phyloP scores from a whole-genome alignment of 1,140 invertebrate species.

The Halyomorpha halys region DNA sequence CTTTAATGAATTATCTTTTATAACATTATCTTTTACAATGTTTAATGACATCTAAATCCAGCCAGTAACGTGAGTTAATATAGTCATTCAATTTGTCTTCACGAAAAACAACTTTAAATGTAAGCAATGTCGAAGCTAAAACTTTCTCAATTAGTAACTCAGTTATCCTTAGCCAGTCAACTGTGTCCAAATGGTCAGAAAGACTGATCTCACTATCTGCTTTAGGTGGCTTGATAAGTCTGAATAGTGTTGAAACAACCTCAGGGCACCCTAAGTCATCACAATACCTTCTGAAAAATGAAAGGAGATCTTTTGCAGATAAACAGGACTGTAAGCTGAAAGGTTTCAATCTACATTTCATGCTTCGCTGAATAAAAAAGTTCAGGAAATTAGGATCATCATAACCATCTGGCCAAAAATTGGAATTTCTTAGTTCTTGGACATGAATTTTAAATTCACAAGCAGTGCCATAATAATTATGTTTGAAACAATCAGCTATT shows the following conservation, averaged over 20 bases:
- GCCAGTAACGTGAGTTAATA: neutral
- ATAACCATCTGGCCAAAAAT: conserved; percentile 11
- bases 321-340: conserved; percentile 10
- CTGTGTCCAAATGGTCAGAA: conserved; percentile 9
- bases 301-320: conserved; percentile 4
- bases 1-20: too few species aligned
- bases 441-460: conserved; percentile 21
- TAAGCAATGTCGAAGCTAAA: neutral
- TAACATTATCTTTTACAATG: neutral
- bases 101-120: conserved; percentile 3
- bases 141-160: conserved; percentile 23
- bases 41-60: neutral
- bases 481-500: conserved; percentile 9
- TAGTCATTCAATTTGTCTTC: neutral
- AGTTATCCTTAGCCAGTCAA: conserved; percentile 27
- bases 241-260: conserved; percentile 21
- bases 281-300: conserved; percentile 23
- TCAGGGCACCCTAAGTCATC: neutral
- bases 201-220: conserved; percentile 19
- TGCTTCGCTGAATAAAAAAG: neutral
- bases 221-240: conserved; percentile 26
- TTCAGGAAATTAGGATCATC: conserved; percentile 2
- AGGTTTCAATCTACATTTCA: conserved; percentile 1
- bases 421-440: neutral
- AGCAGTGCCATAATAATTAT: conserved; percentile 21